Evolutionary conservation across 2,797 vertebrate genomes (phyloP).

Genomic region (Pantherophis vulpinus): DNA sequence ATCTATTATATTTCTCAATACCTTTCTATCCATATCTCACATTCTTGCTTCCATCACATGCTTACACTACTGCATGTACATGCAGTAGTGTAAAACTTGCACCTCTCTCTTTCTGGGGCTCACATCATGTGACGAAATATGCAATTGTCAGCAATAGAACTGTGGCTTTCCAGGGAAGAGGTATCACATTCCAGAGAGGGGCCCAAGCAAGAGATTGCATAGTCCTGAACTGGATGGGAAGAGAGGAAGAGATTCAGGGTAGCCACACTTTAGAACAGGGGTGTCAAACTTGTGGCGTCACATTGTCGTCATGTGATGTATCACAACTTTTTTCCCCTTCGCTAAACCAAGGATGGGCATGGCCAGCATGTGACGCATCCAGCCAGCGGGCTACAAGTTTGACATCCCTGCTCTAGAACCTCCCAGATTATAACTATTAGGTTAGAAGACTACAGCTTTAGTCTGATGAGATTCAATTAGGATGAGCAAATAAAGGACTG

Average conservation of each 20-base stretch:
- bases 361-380: too few species aligned
- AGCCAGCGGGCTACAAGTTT: too few species aligned
- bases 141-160: not conserved
- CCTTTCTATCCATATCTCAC: not conserved
- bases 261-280: not conserved
- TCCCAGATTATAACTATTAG: not conserved
- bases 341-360: too few species aligned
- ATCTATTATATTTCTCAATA: not conserved
- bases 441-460: not conserved
- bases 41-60: not conserved
- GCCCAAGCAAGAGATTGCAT: not conserved
- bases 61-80: not conserved
- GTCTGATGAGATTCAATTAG: not conserved
- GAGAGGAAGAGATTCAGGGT: not conserved
- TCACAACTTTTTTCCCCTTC: too few species aligned
- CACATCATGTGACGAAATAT: not conserved
- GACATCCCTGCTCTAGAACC: not conserved
- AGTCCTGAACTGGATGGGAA: not conserved
- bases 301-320: too few species aligned
- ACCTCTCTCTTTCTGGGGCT: not conserved
- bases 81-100: not conserved
- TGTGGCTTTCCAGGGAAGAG: not conserved
- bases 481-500: not conserved
- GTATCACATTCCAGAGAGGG: not conserved
- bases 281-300: too few species aligned